Evolutionary conservation across 2,888 invertebrate genomes (phyloP), one percentile per base, ranked within the genome.

Genomic region (Alentia gelatinosa): DNA sequence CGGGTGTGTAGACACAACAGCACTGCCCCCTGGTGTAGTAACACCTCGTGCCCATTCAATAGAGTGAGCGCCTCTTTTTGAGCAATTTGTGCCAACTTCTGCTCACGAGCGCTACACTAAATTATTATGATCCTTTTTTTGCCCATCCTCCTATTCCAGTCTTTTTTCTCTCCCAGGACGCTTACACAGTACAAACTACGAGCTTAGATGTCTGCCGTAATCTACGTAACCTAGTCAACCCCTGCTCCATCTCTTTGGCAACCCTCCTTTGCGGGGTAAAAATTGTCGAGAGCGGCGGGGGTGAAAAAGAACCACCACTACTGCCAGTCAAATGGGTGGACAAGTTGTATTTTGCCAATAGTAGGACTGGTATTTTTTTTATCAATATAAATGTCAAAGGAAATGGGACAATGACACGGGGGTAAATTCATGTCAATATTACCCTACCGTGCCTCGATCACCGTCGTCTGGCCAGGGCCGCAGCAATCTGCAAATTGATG

Each of bases 271-370:
- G 3, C 30, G 68, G 26, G 68, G 30, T 26, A 68, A 68, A 68
- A 68, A 68, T 56, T 56, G n/a, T 56, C 19, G n/a, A 12, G 56
- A 56, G 23, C 47, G n/a, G n/a, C 23, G 26, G 26, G 26, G 5
- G 12, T 68, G 68, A 15, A 30, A 68, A 68, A 68, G 33, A 47
- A 19, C 47, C 47, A n/a, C 56, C 56, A 56, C 19, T 26, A 30
- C 68, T 68, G 26, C 30, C 68, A 30, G 68, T 68, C 68, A 68
- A 30, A 68, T 26, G 68, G 68, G 68, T 68, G 68, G 68, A 68
- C 79, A 79, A 79, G 37, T 79, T 47, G 30, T 86, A 33, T 86
- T 86, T 86, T 47, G 86, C 47, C 86, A 86, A 86, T 86, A 86
- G 42, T 47, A 47, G 47, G 30, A 30, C 86, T 15, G 26, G 19